Evolutionary conservation across 1,140 invertebrate species (phyloP).

Genomic region (Zophobas atratus): DNA sequence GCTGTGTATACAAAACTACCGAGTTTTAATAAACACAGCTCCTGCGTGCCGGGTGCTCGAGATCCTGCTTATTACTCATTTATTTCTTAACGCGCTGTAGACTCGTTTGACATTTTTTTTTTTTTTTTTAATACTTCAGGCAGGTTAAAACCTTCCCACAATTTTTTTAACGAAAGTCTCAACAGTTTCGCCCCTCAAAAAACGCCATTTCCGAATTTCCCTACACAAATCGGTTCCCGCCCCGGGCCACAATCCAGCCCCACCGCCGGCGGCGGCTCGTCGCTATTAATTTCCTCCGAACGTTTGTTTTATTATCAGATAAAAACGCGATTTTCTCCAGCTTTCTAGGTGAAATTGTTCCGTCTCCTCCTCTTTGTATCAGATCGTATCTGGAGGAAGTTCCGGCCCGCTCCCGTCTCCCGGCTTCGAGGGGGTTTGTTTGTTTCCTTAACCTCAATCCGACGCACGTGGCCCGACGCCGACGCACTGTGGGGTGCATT

Average conservation of each 20-base stretch:
- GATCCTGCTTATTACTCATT: too few relatives aligned
- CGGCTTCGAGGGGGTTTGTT: background rate
- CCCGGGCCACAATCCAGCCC: too few relatives aligned
- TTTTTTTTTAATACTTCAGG: too few relatives aligned
- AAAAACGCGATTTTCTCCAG: slow-evolving; percentile 24
- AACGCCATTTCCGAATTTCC: background rate
- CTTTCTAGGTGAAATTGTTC: slow-evolving; percentile 30
- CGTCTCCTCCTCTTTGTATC: slow-evolving; percentile 24
- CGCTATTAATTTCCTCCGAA: slow-evolving; percentile 35
- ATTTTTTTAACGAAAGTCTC: too few relatives aligned
- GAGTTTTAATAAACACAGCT: too few relatives aligned
- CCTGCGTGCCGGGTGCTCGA: too few relatives aligned
- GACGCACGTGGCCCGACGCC: slow-evolving; percentile 40
- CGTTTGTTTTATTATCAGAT: slow-evolving; percentile 39
- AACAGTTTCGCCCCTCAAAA: too few relatives aligned
- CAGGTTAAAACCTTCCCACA: too few relatives aligned
- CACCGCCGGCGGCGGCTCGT: slow-evolving; percentile 14
- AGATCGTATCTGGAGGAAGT: slow-evolving; percentile 8
- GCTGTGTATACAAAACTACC: too few relatives aligned
- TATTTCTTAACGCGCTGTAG: too few relatives aligned
- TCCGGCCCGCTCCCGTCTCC: slow-evolving; percentile 27
- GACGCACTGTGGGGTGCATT: slow-evolving; percentile 21
- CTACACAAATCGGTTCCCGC: too few relatives aligned
- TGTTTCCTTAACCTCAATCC: slow-evolving; percentile 37
- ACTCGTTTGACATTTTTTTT: too few relatives aligned